Evolutionary conservation across 2,888 invertebrate genomes (phyloP), one percentile per base, ranked within the genome.

Genomic region (Caenorhabditis sinica): DNA sequence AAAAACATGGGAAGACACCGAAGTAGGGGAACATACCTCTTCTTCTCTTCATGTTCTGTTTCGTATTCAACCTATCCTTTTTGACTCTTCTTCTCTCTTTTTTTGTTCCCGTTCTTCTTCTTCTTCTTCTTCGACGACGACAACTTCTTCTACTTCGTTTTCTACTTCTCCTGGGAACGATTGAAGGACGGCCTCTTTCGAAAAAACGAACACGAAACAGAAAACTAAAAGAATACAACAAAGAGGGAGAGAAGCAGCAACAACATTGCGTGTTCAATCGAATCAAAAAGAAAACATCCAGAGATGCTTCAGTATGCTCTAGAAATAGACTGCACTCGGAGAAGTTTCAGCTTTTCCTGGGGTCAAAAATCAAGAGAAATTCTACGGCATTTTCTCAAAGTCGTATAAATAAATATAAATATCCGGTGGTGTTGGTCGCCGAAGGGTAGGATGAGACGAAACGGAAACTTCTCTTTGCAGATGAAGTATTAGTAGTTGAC

Each of bases 101-200:
- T 68, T 68, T 68, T 69, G 53, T 69, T 69, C 56, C 69, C 56
- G 69, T 69, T 56, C 69, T 56, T 49, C 45, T 45, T 45, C n/a
- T 49, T n/a, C 49, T 49, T 11, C 49, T 56, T 33, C 40, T n/a
- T n/a, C n/a, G n/a, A n/a, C n/a, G 56, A 40, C 30, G 68, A 69
- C 69, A 33, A 56, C 69, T 69, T 68, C 28, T 51, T n/a, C n/a
- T n/a, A n/a, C n/a, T n/a, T 68, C 40, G 40, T 40, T 51, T 68
- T 68, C 51, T 33, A 45, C 72, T 72, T 61, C 73, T 74, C 51
- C 49, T 74, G 73, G 73, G 73, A 74, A 74, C 63, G 63, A 63
- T 63, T 63, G 73, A 63, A 74, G 51, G 51, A 74, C 73, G 73
- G 58, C 72, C 58, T 72, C 36, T 53, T 13, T 53, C 56, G 36